Base-by-base conservation (phyloP, 2,797 vertebrate genomes). In the Centroberyx gerrardi region DNA sequence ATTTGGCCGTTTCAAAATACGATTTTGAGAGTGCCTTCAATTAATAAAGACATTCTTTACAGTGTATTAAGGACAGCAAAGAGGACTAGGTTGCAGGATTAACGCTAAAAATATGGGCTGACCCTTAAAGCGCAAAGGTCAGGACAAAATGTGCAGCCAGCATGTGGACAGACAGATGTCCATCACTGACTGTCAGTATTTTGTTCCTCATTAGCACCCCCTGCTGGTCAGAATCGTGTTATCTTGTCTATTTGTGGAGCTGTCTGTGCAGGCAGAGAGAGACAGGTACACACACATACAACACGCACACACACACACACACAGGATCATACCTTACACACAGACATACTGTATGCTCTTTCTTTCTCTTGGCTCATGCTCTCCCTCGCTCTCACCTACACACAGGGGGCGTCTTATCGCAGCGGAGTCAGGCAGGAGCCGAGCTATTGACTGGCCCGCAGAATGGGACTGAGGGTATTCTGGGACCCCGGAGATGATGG, bases 141-240 rank as follows among this genome's bases (percentile, higher is more conserved):
- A 70, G 90, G 71, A 88, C 85, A 85, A 80, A 84, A 85, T 84
- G 83, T 89, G 83, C 84, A 82, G 80, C 83, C 80, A 66, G 73
- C 60, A 66, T 76, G 78, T 63, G 82, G 80, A 70, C 73, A 62
- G 76, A 72, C 85, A 67, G 74, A 78, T 79, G 78, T 72, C 52
- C 52, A 22, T 27, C 52, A 8, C 78, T 55, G 48, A 71, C 36
- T 69, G 71, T 38, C 71, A 13, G 52, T 52, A 48, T 10, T 29
- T 52, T 27, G 62, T 17, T 38, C 61, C 70, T 79, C 66, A 52
- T 81, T 56, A 72, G 77, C 83, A 17, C 63, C 83, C 76, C 73
- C 81, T 81, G 65, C 75, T 77, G 89, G 68, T 55, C 61, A 60
- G 31, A 29, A 40, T 27, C 0, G 31, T 51, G n/a, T 33, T 14